phyloP scores from a whole-genome alignment of 2,888 invertebrate species.

The Pristionchus arcanus region DNA sequence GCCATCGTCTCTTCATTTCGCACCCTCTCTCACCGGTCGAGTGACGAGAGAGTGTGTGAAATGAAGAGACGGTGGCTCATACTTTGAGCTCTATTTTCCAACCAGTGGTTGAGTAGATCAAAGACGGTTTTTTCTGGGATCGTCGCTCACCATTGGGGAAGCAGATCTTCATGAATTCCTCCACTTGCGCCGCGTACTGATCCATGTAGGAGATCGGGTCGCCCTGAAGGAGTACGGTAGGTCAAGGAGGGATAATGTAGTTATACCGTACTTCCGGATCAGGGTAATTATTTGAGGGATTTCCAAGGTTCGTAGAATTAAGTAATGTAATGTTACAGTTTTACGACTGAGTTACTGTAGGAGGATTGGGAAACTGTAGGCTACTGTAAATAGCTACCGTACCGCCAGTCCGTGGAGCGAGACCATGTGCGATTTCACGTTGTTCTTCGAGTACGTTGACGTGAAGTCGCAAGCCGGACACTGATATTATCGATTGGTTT shows the following conservation, averaged over 20 bases:
- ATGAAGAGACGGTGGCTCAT: no score
- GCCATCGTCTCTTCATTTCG: no score
- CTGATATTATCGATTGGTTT: constrained; percentile 35
- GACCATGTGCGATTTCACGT: constrained; percentile 79
- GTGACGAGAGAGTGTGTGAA: no score
- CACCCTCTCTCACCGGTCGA: no score
- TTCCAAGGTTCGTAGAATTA: no score
- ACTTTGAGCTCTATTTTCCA: no score
- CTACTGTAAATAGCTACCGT: constrained; percentile 22
- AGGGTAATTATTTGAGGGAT: no score
- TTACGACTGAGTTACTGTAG: no score
- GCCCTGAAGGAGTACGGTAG: constrained; percentile 58
- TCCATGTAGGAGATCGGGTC: constrained; percentile 79
- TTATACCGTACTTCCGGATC: no score
- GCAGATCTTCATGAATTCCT: constrained; percentile 79
- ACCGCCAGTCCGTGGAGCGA: constrained; percentile 78
- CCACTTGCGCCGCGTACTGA: constrained; percentile 78
- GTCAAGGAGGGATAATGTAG: no score
- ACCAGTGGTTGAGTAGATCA: no score
- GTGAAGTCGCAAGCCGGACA: constrained; percentile 79
- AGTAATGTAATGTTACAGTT: no score
- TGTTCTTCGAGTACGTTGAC: constrained; percentile 78
- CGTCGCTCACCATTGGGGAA: constrained; percentile 72
- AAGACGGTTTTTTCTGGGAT: neutral
- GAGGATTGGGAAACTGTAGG: neutral